Percentiles rank a stretch among this genome's conserved stretches.
Evolutionary conservation across 2,888 invertebrate species (phyloP).

Genomic region (Lamellibrachia columna): DNA sequence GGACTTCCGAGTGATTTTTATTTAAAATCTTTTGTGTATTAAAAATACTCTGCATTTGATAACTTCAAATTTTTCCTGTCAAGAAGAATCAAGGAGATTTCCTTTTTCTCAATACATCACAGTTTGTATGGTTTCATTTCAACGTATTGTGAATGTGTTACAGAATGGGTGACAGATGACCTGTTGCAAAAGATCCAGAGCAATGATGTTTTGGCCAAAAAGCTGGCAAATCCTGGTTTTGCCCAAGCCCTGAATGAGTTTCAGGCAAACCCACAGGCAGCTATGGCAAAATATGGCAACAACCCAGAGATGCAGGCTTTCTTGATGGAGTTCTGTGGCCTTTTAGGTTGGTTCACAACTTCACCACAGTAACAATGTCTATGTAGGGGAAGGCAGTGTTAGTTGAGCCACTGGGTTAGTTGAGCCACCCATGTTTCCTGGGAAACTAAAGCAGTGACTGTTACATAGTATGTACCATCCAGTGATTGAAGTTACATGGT

Average conservation of each 20-base stretch:
- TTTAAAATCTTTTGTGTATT: too few relatives aligned
- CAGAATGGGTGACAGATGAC: conserved; percentile 40
- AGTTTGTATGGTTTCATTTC: neutral
- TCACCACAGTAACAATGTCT: neutral
- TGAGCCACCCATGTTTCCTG: too few relatives aligned
- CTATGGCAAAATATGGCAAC: conserved; percentile 56
- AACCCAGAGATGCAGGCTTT: conserved; percentile 58
- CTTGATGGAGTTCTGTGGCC: conserved; percentile 57
- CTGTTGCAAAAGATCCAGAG: conserved; percentile 52
- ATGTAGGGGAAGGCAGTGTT: too few relatives aligned
- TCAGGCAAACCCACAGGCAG: conserved; percentile 57
- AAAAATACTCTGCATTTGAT: too few relatives aligned
- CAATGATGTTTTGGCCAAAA: conserved; percentile 50
- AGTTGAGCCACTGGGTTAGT: too few relatives aligned
- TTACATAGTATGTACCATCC: too few relatives aligned
- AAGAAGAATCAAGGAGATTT: too few relatives aligned
- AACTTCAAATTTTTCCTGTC: too few relatives aligned
- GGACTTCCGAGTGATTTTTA: too few relatives aligned
- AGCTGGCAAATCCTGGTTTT: conserved; percentile 56
- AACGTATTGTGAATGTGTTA: neutral
- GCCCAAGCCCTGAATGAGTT: conserved; percentile 58
- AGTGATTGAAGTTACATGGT: too few relatives aligned
- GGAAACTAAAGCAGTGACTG: too few relatives aligned
- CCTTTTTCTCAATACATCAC: too few relatives aligned
- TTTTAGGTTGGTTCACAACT: conserved; percentile 33